Conservation (phyloP, 2,113 vertebrate genomes). For the Nothocercus julius region DNA sequence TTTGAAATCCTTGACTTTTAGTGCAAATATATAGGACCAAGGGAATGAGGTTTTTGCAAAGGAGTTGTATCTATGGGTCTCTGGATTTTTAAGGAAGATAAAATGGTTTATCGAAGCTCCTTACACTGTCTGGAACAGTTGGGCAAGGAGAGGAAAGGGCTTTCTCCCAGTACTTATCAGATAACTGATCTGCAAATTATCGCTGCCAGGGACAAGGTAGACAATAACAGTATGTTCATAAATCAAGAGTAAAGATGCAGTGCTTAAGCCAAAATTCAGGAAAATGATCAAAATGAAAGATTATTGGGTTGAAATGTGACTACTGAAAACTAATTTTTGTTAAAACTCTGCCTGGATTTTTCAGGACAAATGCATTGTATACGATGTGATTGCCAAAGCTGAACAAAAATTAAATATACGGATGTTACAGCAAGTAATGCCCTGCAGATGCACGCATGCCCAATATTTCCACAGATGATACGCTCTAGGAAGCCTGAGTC, state of each 20-base stretch:
- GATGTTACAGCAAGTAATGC: neutral
- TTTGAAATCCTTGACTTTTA: neutral
- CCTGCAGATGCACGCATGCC: neutral
- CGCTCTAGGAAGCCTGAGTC: neutral
- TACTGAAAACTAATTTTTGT: neutral
- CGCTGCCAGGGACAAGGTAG: neutral
- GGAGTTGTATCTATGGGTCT: neutral
- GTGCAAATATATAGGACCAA: neutral
- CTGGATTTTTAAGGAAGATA: neutral
- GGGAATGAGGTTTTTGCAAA: neutral
- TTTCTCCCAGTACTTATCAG: conserved; percentile 20
- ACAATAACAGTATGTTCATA: neutral
- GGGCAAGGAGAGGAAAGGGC: neutral
- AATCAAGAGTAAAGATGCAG: neutral
- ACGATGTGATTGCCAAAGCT: neutral
- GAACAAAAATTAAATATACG: neutral
- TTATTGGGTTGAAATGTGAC: neutral
- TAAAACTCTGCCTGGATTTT: neutral
- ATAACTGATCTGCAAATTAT: neutral
- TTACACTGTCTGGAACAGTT: neutral
- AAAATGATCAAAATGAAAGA: neutral
- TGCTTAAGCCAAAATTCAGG: neutral
- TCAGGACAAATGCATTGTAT: neutral
- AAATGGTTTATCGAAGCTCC: neutral
- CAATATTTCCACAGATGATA: neutral